phyloP scores from a whole-genome alignment of 2,888 invertebrate genomes.

The Polyploca ridens region DNA sequence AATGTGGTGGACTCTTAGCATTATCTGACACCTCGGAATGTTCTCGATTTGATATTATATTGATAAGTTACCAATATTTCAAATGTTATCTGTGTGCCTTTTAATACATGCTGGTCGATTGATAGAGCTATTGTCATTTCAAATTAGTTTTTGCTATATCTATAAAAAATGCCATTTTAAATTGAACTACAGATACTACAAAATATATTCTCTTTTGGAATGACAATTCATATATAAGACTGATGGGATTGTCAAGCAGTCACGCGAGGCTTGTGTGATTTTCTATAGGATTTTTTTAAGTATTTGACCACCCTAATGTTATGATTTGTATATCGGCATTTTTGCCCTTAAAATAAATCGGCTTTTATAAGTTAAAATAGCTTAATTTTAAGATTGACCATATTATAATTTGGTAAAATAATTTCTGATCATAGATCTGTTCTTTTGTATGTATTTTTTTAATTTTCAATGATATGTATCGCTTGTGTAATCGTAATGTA shows the following conservation, averaged over 20 bases:
- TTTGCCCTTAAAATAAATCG: not conserved
- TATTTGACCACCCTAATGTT: not conserved
- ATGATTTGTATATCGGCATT: not conserved
- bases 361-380: not conserved
- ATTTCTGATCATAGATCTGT: constrained; percentile 2
- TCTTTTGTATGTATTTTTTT: not conserved
- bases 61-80: constrained; percentile 35
- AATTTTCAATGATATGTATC: no score
- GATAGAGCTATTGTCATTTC: constrained; percentile 40
- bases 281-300: constrained; percentile 21
- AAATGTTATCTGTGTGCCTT: constrained; percentile 38
- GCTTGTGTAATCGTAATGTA: no score
- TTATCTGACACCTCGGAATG: not conserved
- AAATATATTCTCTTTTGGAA: constrained; percentile 27
- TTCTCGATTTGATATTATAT: constrained; percentile 10
- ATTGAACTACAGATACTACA: constrained; percentile 3
- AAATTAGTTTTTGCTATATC: constrained; percentile 20
- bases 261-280: constrained; percentile 17
- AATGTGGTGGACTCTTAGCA: constrained; percentile 9
- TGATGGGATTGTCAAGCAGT: constrained; percentile 32
- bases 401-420: not conserved
- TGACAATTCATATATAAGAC: constrained; percentile 38
- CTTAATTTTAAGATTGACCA: not conserved
- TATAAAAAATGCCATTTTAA: constrained; percentile 8
- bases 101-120: constrained; percentile 24